A percentile compares a stretch with the other conserved stretches of the same genome.
Evolutionary conservation across 2,888 invertebrate genomes (phyloP).

Genomic region (Lumbricus terrestris): DNA sequence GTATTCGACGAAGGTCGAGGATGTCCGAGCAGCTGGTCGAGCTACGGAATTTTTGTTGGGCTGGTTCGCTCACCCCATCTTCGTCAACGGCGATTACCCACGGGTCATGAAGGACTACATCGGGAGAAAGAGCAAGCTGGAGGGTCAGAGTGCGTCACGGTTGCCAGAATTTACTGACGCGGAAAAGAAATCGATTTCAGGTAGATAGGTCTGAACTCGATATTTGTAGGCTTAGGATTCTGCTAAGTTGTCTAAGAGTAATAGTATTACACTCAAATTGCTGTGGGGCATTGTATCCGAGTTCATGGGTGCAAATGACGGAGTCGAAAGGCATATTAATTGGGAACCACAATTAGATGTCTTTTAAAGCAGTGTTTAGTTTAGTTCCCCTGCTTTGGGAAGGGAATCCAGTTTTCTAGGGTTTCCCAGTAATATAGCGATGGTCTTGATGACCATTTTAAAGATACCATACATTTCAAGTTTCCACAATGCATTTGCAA

Average conservation of each 20-base stretch:
- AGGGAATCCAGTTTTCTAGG: too few species aligned
- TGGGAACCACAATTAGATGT: too few species aligned
- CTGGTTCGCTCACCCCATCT: conserved; percentile 41
- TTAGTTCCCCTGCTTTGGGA: too few species aligned
- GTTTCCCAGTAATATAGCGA: too few species aligned
- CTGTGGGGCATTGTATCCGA: too few species aligned
- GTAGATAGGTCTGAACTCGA: neutral
- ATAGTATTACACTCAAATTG: neutral
- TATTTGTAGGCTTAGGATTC: neutral
- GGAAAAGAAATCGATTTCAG: conserved; percentile 37
- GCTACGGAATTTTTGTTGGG: conserved; percentile 35
- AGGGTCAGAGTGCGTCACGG: conserved; percentile 37
- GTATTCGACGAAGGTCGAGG: conserved; percentile 20
- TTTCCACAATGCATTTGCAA: too few species aligned
- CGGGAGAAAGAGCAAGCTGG: conserved; percentile 33
- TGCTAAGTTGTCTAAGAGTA: neutral
- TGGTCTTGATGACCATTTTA: too few species aligned
- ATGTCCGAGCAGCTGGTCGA: conserved; percentile 35
- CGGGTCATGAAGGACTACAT: conserved; percentile 37
- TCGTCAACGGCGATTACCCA: conserved; percentile 40
- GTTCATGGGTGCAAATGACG: too few species aligned
- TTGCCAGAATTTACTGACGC: conserved; percentile 42
- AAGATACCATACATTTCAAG: too few species aligned
- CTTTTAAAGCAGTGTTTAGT: too few species aligned
- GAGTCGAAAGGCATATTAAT: too few species aligned